phyloP scores from a whole-genome alignment of 2,113 vertebrate genomes.

The Cebus imitator region DNA sequence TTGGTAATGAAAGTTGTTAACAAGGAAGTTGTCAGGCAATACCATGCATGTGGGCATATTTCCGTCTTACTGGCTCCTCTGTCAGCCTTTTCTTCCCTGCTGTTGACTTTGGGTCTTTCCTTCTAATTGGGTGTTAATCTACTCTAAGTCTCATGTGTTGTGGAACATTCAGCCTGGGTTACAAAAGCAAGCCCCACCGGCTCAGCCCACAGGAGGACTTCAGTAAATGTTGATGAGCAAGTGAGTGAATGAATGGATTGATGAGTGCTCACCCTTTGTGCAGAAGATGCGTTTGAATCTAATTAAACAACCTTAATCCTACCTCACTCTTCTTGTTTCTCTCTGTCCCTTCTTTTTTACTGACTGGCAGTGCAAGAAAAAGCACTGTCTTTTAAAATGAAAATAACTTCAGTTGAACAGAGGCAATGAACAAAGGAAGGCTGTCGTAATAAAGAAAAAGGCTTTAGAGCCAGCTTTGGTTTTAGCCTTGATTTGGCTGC shows the following conservation, averaged over 20 bases:
- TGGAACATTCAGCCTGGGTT: not conserved
- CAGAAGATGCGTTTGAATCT: accelerated
- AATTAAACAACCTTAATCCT: not conserved
- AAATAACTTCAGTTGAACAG: not conserved
- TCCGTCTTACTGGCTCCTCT: not conserved
- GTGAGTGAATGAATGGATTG: accelerated
- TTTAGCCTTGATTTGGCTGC: not conserved
- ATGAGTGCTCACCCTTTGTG: no score
- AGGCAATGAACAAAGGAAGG: not conserved
- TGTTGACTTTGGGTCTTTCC: not conserved
- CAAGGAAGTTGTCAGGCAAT: not conserved
- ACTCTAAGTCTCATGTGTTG: not conserved
- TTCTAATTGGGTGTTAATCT: not conserved
- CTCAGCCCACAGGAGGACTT: not conserved
- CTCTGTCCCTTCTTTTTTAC: not conserved
- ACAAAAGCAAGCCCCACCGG: not conserved
- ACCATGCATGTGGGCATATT: accelerated
- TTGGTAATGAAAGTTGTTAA: accelerated
- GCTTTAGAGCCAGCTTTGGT: not conserved
- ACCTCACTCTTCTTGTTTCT: not conserved
- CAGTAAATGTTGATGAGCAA: not conserved
- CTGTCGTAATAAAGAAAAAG: accelerated
- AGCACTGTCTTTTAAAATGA: not conserved
- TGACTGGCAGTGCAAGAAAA: not conserved
- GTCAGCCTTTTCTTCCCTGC: not conserved